Evolutionary conservation across 2,113 vertebrate genomes (phyloP), one percentile per base, ranked within the genome.

Genomic region (Chaenocephalus aceratus): DNA sequence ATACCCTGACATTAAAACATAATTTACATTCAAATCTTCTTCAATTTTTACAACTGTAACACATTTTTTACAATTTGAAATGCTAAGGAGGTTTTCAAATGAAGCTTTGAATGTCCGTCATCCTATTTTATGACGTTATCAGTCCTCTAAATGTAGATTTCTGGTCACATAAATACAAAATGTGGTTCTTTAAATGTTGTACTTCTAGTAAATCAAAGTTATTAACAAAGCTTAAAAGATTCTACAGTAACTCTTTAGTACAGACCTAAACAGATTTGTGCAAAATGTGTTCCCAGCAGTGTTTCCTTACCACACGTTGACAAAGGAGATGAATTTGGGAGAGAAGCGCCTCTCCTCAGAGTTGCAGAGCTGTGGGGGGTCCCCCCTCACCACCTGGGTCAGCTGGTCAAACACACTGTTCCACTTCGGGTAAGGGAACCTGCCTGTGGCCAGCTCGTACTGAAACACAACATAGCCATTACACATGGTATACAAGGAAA

Each of bases 401-500:
- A 99, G 82, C 90, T 99, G 98, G 94, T 99, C 98, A 79, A 99
- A 99, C 80, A 99, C 98, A 80, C 98, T 99, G 95, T 99, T 99
- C 98, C 98, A 99, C 88, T 99, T 99, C 11, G 98, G 98, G 92
- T 99, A 99, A 23, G 98, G 98, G 87, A 99, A 99, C 54, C 97
- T 94, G 16, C 98, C 98, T 0, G 98, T 99, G 82, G 98, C 98
- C 92, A 99, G 91, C 86, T 99, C 98, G 0, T 98, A 98, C 98
- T 99, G 93, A 69, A 82, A 85, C 10, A 41, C 14, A 18, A 68
- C 34, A n/a, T 1, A 48, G 5, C 26, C 7, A 57, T 54, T 11
- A 1, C 8, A 69, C 0, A 2, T 5, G 34, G 6, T 6, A 36
- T 36, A 36, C 34, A 26, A 26, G 6, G 34, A 36, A 36, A 36